Evolutionary conservation across 2,797 vertebrate genomes (phyloP).

Genomic region (Salmo trutta): DNA sequence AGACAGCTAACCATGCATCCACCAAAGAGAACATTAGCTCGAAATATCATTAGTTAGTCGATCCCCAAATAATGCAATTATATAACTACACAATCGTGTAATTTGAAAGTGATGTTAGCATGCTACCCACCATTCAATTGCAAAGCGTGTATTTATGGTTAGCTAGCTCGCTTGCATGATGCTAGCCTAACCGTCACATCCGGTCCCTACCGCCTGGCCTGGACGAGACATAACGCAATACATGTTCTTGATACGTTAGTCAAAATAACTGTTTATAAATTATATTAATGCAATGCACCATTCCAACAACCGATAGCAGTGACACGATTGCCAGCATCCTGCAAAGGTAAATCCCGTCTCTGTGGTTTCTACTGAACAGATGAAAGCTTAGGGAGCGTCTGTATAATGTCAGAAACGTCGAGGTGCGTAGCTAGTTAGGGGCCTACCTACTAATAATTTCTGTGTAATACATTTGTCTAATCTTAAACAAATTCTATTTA

Average conservation of each 20-base stretch:
- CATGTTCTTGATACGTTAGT: slow-evolving; percentile 36
- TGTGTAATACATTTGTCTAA: background rate
- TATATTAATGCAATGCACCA: background rate
- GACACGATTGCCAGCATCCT: background rate
- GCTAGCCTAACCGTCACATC: slow-evolving; percentile 65
- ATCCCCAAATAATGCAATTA: background rate
- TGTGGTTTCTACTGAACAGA: slow-evolving; percentile 28
- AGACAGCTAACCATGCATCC: background rate
- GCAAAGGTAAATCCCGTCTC: slow-evolving; percentile 12
- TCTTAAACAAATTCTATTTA: background rate
- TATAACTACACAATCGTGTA: background rate
- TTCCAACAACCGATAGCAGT: background rate
- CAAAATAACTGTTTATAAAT: background rate
- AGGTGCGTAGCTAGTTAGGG: slow-evolving; percentile 42
- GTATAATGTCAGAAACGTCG: slow-evolving; percentile 68
- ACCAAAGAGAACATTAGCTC: background rate
- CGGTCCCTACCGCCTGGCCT: slow-evolving; percentile 64
- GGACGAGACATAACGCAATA: slow-evolving; percentile 53
- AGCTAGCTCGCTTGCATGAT: background rate
- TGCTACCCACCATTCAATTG: background rate
- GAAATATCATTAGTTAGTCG: background rate
- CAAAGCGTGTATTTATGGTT: background rate
- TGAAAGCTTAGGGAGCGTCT: slow-evolving; percentile 73
- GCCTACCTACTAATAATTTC: background rate
- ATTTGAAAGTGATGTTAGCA: background rate